These are phyloP conservation scores for Ceratitis capitata DNA, from an alignment of 1,140 invertebrate genomes.

Conservation along the genomic window DNA sequence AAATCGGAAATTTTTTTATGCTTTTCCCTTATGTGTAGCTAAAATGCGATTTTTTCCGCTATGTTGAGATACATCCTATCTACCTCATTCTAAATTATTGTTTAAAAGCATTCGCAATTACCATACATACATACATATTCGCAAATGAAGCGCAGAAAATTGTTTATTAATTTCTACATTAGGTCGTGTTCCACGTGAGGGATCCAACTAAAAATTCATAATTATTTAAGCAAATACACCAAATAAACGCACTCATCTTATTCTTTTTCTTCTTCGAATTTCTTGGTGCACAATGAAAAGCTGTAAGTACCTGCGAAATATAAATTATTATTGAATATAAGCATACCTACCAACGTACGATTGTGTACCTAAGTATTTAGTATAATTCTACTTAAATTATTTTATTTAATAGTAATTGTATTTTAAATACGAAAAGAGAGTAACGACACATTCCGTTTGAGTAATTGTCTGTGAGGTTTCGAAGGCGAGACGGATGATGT, in stretches of 20 bases:
- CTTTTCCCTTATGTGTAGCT: no score
- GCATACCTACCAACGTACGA: neutral
- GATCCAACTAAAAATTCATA: neutral
- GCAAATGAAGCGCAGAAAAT: neutral
- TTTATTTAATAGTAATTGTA: conserved; percentile 6
- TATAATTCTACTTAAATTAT: neutral
- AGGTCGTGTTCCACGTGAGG: neutral
- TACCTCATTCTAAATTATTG: neutral
- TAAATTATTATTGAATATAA: conserved; percentile 34
- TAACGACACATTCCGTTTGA: conserved; percentile 63
- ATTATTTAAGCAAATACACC: neutral
- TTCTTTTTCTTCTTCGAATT: no score
- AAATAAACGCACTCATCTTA: neutral
- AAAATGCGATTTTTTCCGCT: no score
- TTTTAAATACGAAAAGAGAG: conserved; percentile 54
- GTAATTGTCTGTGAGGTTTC: conserved; percentile 51
- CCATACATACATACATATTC: conserved; percentile 6
- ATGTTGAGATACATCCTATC: neutral
- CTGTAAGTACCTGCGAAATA: neutral
- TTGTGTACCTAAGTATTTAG: no score
- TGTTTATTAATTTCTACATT: neutral
- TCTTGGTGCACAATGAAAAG: neutral
- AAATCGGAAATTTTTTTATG: no score
- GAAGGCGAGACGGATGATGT: conserved; percentile 50
- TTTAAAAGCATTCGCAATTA: neutral